Base-by-base conservation (phyloP, 2,888 invertebrate species). In the Lottia scabra region DNA sequence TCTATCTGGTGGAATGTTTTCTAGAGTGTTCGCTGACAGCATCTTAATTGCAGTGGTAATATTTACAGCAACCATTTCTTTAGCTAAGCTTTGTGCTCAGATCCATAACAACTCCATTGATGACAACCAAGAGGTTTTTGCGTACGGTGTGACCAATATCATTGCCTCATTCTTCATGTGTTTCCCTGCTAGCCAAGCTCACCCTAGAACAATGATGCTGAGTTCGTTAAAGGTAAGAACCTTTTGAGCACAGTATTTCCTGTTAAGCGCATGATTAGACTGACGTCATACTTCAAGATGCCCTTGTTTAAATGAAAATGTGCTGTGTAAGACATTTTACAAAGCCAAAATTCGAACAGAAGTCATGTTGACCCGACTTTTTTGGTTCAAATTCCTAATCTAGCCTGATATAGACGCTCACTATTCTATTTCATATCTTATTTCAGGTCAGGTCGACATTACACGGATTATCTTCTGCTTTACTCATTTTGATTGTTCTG, bases 41-140 rank as follows among this genome's bases (percentile, higher is more conserved):
- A 75, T 85, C 66, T 72, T 84, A 15, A 79, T 84, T 56, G 84
- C 81, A 2, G 78, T 85, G 13, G 68, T 86, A 13, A 74, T 80
- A 12, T 81, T 83, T 56, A 80, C 83, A 8, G 77, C 86, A 66
- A 81, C 80, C 19, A 84, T 81, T 30, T 83, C 85, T 13, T 79
- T 86, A 77, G 88, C 87, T 8, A 89, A 89, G 74, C 75, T 88
- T 23, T 82, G 88, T 64, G 82, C 88, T 23, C 83, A 87, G 48
- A 83, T 85, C 72, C 81, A 87, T 46, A 81, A 85, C 67, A 87
- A 88, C 70, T 78, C 82, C 30, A 81, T 89, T 19, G 84, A 88
- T 66, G 83, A 86, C 46, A 88, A 87, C 74, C 81, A 87, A 79
- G 89, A 90, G 79, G 84, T 90, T 73, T 76, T 90, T 23, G 88